A percentile compares a stretch with the other conserved stretches of the same genome.
Conservation (phyloP, 1,140 invertebrate genomes). For the Colletes latitarsis region DNA sequence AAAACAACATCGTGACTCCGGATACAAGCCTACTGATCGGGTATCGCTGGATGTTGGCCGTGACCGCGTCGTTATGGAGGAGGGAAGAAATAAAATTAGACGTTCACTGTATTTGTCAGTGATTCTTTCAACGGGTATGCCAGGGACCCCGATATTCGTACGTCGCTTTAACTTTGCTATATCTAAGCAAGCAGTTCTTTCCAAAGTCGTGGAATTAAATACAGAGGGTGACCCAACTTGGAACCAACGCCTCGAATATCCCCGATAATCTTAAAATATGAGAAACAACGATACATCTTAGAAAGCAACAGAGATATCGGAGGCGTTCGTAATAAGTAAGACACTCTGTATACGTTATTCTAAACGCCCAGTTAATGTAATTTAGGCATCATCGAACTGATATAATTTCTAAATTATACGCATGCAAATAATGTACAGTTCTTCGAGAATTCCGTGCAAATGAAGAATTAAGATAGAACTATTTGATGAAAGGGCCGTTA, state of each 20-base stretch:
- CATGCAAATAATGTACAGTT: slow-evolving; percentile 11
- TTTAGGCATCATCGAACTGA: not conserved
- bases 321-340: no score
- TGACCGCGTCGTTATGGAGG: not conserved
- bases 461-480: not conserved
- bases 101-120: not conserved
- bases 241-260: no score
- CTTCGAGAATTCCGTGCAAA: not conserved
- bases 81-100: not conserved
- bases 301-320: no score
- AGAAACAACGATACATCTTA: no score
- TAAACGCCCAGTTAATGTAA: not conserved
- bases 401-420: not conserved
- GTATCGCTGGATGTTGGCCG: slow-evolving; percentile 1
- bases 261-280: not conserved
- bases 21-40: slow-evolving; percentile 34
- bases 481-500: slow-evolving; percentile 15
- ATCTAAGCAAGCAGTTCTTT: no score
- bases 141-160: no score
- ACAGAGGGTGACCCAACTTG: no score
- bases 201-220: no score
- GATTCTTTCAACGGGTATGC: not conserved
- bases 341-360: no score
- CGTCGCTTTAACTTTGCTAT: not conserved
- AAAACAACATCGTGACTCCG: slow-evolving; percentile 62